These are phyloP conservation scores for Paedocypris sp. DNA, from an alignment of 2,113 vertebrate genomes.

Conservation along the genomic window DNA sequence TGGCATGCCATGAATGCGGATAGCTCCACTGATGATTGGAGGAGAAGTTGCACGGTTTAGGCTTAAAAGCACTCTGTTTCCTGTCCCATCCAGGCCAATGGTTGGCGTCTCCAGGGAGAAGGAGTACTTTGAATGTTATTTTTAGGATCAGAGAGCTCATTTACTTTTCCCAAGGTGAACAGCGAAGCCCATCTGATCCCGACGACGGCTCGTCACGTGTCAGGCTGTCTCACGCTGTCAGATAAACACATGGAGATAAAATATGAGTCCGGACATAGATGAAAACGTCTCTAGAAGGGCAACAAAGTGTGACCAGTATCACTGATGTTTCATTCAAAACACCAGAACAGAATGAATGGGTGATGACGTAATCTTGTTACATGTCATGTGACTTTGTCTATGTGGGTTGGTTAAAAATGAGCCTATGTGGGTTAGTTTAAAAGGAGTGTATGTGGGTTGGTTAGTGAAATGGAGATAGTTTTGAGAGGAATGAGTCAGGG, in stretches of 20 bases:
- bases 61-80: constrained; percentile 42
- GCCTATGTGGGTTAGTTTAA: too few relatives aligned
- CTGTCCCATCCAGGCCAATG: constrained; percentile 43
- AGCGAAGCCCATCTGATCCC: constrained; percentile 42
- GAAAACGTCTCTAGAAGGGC: not conserved
- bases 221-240: not conserved
- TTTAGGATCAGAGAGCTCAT: constrained; percentile 52
- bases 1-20: not conserved
- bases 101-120: constrained; percentile 38
- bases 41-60: constrained; percentile 28
- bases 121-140: constrained; percentile 46
- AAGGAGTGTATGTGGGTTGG: too few relatives aligned
- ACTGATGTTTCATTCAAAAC: too few relatives aligned
- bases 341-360: too few relatives aligned
- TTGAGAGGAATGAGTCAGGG: not conserved
- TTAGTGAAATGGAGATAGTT: too few relatives aligned
- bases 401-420: too few relatives aligned
- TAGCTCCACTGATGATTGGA: constrained; percentile 12
- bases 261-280: not conserved
- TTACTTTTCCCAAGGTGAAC: constrained; percentile 45
- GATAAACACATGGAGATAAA: constrained; percentile 5
- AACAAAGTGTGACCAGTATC: not conserved
- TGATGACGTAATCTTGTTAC: too few relatives aligned
- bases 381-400: too few relatives aligned
- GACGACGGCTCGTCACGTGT: constrained; percentile 20